Evolutionary conservation across 2,888 invertebrate species (phyloP), one percentile per base, ranked within the genome.

Genomic region (Desoria tigrina): DNA sequence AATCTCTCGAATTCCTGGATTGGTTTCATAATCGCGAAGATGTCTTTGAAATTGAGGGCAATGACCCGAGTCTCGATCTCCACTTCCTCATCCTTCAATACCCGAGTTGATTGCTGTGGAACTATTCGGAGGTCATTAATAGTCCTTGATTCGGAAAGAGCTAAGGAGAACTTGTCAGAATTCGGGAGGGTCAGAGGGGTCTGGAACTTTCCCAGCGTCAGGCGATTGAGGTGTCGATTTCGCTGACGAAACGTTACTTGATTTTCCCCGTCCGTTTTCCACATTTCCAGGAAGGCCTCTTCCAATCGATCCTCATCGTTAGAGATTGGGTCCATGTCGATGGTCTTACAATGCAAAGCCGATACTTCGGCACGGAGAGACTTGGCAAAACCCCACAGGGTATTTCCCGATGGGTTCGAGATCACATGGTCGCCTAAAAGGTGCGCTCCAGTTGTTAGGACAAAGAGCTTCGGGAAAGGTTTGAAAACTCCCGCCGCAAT

Each of bases 71-170:
- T 58, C 21, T 63, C 42, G 16, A 66, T 50, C 54, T 66, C 66
- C 21, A 66, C 59, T 21, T 66, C 63, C 16, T 55, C 53, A 4
- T 45, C 27, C 14, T 59, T 63, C 28, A 66, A 18, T 2, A 49
- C 42, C n/a, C n/a, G n/a, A 3, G 28, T 18, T 1, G 39, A 45
- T 50, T 62, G 37, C 42, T 37, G 57, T 7, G 49, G n/a, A n/a
- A 42, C 59, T 37, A 66, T 63, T 23, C 54, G 51, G n/a, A 66
- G 42, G 18, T 66, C 66, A 16, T 63, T 58, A 3, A 66, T 66
- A 16, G 59, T 45, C 42, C 60, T 66, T 18, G 65, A 57, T 18
- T 21, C 6, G 26, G 68, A 65, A 27, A 68, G 26, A 2, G 32
- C 18, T 3, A 65, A 39, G 18, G 51, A 32, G 24, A 59, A 66